Base-by-base conservation (phyloP, 1,140 invertebrate genomes). In the Rhagoletis zephyria region DNA sequence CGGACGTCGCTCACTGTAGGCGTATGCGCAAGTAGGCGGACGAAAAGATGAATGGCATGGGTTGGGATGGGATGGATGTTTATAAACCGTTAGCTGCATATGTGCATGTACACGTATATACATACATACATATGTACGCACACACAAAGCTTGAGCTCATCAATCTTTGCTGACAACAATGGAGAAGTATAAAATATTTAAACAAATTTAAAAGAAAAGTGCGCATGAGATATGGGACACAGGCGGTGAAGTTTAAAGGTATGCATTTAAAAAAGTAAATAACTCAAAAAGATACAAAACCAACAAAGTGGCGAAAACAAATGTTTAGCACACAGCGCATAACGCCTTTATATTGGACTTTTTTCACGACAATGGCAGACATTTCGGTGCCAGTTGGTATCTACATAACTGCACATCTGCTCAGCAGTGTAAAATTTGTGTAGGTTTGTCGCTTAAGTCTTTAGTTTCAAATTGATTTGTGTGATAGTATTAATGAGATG, bases 361-460 rank as follows among this genome's bases (percentile, higher is more conserved):
- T 74, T 74, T 74, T 45, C 51, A 3, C 19, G 45, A 81, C 74
- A 56, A n/a, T 7, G 40, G 74, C 48, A 81, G 74, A 81, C 74
- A 81, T 56, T 19, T 30, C 10, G 74, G 74, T 81, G 74, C 74
- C 74, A 81, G 74, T 12, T 56, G 48, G 48, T 81, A 81, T 30
- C 74, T 4, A 48, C 74, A 56, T n/a, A 56, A 4, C 74, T 4
- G 74, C 74, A 56, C 48, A 56, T 7, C 74, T 30, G 3, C 16
- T 81, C 7, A 12, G 16, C 74, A 56, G n/a, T 6, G 7, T 16
- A 19, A 56, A 56, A 56, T 6, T 42, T 30, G 74, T 81, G 74
- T 81, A 59, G 74, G 74, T 30, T 81, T 81, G 74, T 81, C 74
- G 74, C 74, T 81, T 81, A 81, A 81, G 74, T 81, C 74, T 81